Evolutionary conservation across 2,888 invertebrate genomes (phyloP), one percentile per base, ranked within the genome.

Genomic region (Branchellion lobata): DNA sequence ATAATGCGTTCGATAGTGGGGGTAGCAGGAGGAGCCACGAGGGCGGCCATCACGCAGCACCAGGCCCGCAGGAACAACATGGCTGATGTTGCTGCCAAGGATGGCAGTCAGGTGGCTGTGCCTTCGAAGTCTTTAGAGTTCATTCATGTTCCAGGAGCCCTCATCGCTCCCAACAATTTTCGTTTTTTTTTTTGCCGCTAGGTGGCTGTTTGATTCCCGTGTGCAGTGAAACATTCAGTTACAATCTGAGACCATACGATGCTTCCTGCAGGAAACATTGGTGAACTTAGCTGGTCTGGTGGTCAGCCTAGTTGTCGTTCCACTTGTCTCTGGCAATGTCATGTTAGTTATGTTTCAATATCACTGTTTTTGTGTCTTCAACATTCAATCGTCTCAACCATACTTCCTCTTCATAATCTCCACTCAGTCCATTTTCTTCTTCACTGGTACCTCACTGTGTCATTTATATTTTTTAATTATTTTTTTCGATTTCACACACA

Each of bases 221-320:
- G 40, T 40, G 40, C 40, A 40, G 5, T n/a, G n/a, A 47, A 47
- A 47, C 47, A 14, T 47, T 47, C 47, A 14, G 11, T 14, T 14
- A 47, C 47, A 18, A 47, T 18, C 18, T 47, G 18, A 47, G 8
- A 47, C 11, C 18, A 61, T 27, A 2, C 31, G n/a, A n/a, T n/a
- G 2, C 5, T 57, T 53, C 0, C 71, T 83, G 14, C 82, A 86
- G 86, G 98, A 98, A 88, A 97, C 96, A 0, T 91, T 95, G 82
- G 96, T 98, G 21, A 97, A 97, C 89, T 89, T 97, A 69, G 87
- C 93, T 57, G 96, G 94, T 14, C 93, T 96, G 14, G 86, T 95
- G 74, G 87, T 91, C 79, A 94, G 94, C 79, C 90, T 96, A 73
- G 87, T 92, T 61, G 88, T 96, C 78, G 89, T 96, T 65, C 92